A percentile compares a stretch with the other conserved stretches of the same genome.
phyloP scores from a whole-genome alignment of 2,113 vertebrate genomes.

The Silurus glanis region DNA sequence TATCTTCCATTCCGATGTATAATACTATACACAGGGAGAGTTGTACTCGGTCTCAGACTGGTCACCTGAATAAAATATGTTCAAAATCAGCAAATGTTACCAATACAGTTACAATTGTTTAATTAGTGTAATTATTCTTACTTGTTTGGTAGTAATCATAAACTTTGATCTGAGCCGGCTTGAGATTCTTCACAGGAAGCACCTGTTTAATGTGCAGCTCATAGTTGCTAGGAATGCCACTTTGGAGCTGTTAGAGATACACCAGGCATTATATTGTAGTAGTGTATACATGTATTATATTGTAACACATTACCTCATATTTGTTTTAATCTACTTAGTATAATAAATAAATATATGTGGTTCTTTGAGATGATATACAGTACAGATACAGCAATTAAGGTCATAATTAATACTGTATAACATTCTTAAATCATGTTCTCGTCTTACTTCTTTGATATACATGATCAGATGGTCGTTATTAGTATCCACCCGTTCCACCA shows the following conservation, averaged over 20 bases:
- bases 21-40: neutral
- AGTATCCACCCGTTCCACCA: constrained; percentile 61
- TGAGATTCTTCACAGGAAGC: too few relatives aligned
- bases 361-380: neutral
- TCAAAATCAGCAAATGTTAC: neutral
- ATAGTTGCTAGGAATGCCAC: too few relatives aligned
- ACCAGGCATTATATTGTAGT: too few relatives aligned
- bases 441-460: constrained; percentile 63
- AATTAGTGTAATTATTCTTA: too few relatives aligned
- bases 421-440: neutral
- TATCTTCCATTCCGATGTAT: neutral
- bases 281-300: too few relatives aligned
- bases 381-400: neutral
- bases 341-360: neutral
- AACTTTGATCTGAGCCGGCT: too few relatives aligned
- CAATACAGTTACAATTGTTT: neutral
- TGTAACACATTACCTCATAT: too few relatives aligned
- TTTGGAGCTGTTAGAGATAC: too few relatives aligned
- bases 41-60: neutral
- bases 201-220: too few relatives aligned
- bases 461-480: constrained; percentile 58
- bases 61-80: neutral
- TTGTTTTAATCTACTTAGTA: too few relatives aligned
- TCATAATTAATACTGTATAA: neutral
- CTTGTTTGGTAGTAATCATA: too few relatives aligned